These are phyloP conservation scores for Petrolisthes manimaculis DNA, from an alignment of 2,888 invertebrate species.

Conservation along the genomic window DNA sequence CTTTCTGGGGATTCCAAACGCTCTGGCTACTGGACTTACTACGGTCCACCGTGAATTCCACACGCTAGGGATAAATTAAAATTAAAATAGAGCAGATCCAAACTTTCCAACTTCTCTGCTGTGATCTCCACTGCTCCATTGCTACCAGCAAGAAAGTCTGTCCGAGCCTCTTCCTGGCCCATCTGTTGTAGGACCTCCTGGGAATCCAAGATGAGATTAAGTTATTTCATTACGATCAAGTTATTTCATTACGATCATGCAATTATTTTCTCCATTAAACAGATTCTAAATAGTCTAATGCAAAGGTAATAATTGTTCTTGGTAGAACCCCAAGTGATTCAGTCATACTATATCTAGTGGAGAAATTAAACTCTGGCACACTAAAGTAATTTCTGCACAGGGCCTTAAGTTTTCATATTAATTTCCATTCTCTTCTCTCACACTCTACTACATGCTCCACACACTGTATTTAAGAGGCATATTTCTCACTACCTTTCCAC, in stretches of 20 bases:
- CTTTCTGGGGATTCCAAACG: constrained; percentile 52
- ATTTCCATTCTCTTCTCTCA: no score
- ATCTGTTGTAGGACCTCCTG: constrained; percentile 80
- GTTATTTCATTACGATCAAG: not conserved
- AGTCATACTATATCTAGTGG: no score
- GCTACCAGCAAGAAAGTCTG: constrained; percentile 85
- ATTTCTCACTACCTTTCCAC: not conserved
- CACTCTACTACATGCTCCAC: no score
- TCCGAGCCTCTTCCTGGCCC: constrained; percentile 73
- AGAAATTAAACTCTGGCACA: no score
- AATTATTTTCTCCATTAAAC: no score
- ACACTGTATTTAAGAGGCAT: not conserved
- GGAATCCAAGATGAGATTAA: no score
- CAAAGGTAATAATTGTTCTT: no score
- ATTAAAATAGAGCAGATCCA: constrained; percentile 76
- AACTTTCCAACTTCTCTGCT: constrained; percentile 80
- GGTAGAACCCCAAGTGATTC: no score
- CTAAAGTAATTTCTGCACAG: no score
- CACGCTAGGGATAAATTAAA: constrained; percentile 25
- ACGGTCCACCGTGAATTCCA: constrained; percentile 49
- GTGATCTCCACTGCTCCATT: constrained; percentile 87
- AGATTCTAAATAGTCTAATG: no score
- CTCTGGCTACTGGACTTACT: constrained; percentile 44
- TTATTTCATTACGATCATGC: no score
- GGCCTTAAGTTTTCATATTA: no score